Percentiles rank a stretch among this genome's conserved stretches.
phyloP scores from a whole-genome alignment of 2,888 invertebrate genomes.

The Tholera decimalis region DNA sequence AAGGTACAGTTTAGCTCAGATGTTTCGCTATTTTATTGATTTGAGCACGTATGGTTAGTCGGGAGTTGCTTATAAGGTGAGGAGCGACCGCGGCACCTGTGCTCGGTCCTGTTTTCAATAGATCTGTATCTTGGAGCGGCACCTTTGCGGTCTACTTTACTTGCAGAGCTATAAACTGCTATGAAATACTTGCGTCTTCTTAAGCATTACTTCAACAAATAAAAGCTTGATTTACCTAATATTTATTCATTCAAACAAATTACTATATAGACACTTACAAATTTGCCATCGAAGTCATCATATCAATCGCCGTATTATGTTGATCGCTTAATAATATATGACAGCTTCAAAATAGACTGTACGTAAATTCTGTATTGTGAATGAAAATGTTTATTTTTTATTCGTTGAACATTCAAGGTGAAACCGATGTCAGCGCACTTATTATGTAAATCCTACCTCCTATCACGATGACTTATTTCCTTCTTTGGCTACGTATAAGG shows the following conservation, averaged over 20 bases:
- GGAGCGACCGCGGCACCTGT: constrained; percentile 48
- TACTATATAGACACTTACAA: constrained; percentile 21
- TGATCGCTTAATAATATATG: constrained; percentile 41
- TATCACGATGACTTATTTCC: constrained; percentile 68
- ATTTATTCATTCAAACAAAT: constrained; percentile 34
- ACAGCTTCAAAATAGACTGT: constrained; percentile 30
- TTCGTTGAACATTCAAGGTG: constrained; percentile 65
- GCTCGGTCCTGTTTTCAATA: constrained; percentile 46
- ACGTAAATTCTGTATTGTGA: constrained; percentile 32
- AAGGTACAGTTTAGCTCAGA: constrained; percentile 22
- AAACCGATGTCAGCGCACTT: constrained; percentile 67
- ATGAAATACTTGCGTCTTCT: constrained; percentile 12
- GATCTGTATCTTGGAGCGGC: constrained; percentile 50
- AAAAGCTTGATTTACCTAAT: constrained; percentile 1
- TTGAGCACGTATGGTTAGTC: constrained; percentile 23
- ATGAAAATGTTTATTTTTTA: constrained; percentile 57
- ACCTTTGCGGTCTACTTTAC: constrained; percentile 37
- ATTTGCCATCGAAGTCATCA: constrained; percentile 39
- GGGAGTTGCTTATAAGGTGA: constrained; percentile 32
- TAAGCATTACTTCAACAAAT: not conserved
- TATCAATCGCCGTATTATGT: constrained; percentile 33
- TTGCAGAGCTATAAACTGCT: constrained; percentile 26
- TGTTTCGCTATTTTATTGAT: constrained; percentile 50
- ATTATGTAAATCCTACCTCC: constrained; percentile 66
- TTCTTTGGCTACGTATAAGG: constrained; percentile 60